Percentiles rank a stretch among this genome's conserved stretches.
Conservation (phyloP, 2,888 invertebrate species). For the Thecocarcelia acutangulata region DNA sequence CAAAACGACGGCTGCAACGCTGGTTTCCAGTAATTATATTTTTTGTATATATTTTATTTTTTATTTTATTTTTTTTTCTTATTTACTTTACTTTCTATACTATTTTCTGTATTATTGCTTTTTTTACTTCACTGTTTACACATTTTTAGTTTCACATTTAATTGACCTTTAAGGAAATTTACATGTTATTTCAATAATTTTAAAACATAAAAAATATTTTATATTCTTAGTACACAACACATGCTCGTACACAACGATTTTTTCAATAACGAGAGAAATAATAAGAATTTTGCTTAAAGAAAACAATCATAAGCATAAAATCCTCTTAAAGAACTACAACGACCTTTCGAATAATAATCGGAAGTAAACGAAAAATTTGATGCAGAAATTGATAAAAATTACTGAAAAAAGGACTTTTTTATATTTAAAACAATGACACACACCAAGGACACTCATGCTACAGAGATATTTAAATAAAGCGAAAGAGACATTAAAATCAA, state of each 20-base stretch:
- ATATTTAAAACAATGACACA: constrained; percentile 34
- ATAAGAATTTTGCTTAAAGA: constrained; percentile 33
- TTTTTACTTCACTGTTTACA: background rate
- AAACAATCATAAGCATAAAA: constrained; percentile 57
- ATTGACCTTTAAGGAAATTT: background rate
- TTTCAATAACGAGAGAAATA: constrained; percentile 26
- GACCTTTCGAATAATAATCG: constrained; percentile 52
- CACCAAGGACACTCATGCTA: too few species aligned
- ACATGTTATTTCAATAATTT: background rate
- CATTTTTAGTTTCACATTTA: background rate
- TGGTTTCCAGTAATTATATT: too few species aligned
- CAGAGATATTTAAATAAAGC: constrained; percentile 34
- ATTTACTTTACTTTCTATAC: too few species aligned
- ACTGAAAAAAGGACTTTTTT: constrained; percentile 5
- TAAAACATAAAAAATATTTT: background rate
- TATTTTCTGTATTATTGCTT: too few species aligned
- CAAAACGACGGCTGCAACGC: too few species aligned
- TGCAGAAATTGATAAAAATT: constrained; percentile 23
- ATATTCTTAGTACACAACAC: background rate
- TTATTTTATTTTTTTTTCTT: too few species aligned
- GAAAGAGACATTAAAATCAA: constrained; percentile 37
- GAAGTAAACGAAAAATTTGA: constrained; percentile 1
- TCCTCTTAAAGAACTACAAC: constrained; percentile 65
- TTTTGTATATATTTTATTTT: too few species aligned
- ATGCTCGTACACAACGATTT: constrained; percentile 4